Evolutionary conservation across 2,888 invertebrate species (phyloP).

Genomic region (Harpalus rubripes): DNA sequence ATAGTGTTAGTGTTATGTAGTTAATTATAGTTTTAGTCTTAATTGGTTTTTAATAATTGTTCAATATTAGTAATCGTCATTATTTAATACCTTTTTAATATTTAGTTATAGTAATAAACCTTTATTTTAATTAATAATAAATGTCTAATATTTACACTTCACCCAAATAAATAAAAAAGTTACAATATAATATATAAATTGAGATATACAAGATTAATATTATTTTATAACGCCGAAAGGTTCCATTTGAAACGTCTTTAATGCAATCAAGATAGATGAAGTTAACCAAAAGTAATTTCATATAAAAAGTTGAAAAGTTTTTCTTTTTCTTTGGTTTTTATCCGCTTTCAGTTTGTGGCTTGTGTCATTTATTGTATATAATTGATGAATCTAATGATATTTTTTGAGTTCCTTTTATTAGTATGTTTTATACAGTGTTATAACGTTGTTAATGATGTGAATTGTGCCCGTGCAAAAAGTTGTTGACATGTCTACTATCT

Average conservation of each 20-base stretch:
- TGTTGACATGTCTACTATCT: too few species aligned
- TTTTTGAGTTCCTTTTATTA: neutral
- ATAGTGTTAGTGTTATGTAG: too few species aligned
- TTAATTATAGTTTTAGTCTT: too few species aligned
- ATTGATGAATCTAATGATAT: conserved; percentile 1
- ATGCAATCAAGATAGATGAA: neutral
- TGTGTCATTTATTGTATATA: conserved; percentile 3
- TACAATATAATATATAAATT: too few species aligned
- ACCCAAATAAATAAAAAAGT: too few species aligned
- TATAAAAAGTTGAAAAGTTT: conserved; percentile 1
- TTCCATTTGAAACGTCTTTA: neutral
- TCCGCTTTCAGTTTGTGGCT: neutral
- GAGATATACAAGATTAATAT: neutral
- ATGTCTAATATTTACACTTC: too few species aligned
- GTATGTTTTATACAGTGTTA: neutral
- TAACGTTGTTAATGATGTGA: neutral
- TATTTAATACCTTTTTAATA: too few species aligned
- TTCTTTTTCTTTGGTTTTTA: neutral
- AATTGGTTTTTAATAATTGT: too few species aligned
- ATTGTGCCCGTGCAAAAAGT: neutral
- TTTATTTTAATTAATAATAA: too few species aligned
- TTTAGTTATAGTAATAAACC: too few species aligned
- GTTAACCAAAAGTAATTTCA: neutral
- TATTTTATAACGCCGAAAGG: neutral
- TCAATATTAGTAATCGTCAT: too few species aligned